Evolutionary conservation across 2,797 vertebrate species (phyloP).

Genomic region (Anomalospiza imberbis): DNA sequence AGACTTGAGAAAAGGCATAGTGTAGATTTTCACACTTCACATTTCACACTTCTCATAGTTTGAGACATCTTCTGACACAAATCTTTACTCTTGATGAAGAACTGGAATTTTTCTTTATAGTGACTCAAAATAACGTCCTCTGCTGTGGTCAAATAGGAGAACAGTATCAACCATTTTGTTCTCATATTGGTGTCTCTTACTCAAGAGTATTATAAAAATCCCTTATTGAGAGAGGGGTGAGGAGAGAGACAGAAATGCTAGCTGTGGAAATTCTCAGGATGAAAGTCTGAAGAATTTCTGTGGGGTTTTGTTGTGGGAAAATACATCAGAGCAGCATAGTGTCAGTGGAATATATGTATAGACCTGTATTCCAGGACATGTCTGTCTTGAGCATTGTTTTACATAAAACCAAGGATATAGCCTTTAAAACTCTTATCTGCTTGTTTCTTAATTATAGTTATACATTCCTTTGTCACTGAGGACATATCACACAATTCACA

Average conservation of each 20-base stretch:
- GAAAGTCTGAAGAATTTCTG: neutral
- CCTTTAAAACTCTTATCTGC: neutral
- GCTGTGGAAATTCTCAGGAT: neutral
- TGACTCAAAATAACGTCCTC: neutral
- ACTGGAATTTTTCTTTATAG: neutral
- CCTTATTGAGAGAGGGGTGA: neutral
- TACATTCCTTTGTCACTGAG: neutral
- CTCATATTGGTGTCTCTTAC: neutral
- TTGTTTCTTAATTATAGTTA: neutral
- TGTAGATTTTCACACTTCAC: neutral
- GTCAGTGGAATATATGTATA: neutral
- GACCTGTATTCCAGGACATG: fast-evolving
- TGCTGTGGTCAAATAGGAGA: neutral
- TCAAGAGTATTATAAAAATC: neutral
- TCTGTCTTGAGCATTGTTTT: neutral
- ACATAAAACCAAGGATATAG: neutral
- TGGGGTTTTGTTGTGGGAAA: neutral
- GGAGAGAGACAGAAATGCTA: neutral
- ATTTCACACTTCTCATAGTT: neutral
- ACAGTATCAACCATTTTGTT: neutral
- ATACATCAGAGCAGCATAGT: neutral
- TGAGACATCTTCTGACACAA: neutral
- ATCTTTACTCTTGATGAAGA: neutral
- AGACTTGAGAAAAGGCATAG: neutral
- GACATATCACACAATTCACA: neutral